phyloP scores from a whole-genome alignment of 2,113 vertebrate species.

The Marmota monax region DNA sequence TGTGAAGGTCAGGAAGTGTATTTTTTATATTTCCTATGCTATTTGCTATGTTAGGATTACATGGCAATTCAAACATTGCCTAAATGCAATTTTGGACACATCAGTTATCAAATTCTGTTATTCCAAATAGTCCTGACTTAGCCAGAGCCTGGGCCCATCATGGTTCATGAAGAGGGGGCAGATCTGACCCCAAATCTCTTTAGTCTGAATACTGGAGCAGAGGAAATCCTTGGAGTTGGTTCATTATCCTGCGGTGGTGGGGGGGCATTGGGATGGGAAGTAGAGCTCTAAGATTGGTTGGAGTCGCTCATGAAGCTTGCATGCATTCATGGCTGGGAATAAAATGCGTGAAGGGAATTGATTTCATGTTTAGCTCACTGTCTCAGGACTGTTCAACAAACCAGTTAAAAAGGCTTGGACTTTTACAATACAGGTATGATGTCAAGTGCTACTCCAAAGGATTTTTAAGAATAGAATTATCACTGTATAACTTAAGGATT shows the following conservation, averaged over 20 bases:
- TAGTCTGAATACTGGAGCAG: background rate
- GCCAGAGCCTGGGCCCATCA: background rate
- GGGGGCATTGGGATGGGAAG: background rate
- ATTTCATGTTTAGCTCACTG: background rate
- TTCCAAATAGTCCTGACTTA: background rate
- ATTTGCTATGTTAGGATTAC: background rate
- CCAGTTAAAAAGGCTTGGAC: background rate
- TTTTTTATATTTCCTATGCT: background rate
- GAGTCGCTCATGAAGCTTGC: background rate
- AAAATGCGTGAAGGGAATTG: background rate
- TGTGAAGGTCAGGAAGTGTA: background rate
- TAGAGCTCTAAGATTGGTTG: background rate
- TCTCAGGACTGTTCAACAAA: conserved; percentile 29
- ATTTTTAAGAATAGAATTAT: conserved; percentile 7
- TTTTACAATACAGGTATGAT: background rate
- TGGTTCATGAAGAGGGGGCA: background rate
- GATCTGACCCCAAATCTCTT: background rate
- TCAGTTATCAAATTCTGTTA: conserved; percentile 18
- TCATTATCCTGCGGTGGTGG: background rate
- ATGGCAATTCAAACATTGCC: background rate
- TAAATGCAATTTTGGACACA: background rate
- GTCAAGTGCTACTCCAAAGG: background rate
- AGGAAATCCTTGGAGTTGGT: background rate
- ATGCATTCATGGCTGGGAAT: background rate
- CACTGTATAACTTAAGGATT: background rate